Percentiles rank a stretch among this genome's conserved stretches.
Evolutionary conservation across 2,888 invertebrate genomes (phyloP).

Genomic region (Drosophila phalerata): DNA sequence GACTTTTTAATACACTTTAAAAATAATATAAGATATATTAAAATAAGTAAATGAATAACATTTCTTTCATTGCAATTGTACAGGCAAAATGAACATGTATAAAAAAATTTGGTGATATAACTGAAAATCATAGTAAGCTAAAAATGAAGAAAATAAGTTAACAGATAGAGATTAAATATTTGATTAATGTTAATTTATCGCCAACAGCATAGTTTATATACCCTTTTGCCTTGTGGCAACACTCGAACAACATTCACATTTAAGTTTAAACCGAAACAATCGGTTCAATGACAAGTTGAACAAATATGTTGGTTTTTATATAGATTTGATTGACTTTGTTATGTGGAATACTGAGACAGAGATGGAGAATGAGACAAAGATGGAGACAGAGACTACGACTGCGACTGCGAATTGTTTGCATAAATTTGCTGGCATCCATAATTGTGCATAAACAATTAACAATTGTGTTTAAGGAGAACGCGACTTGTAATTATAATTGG

Average conservation of each 20-base stretch:
- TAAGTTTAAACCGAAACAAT: constrained; percentile 56
- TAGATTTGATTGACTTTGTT: constrained; percentile 34
- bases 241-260: constrained; percentile 66
- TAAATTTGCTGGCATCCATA: constrained; percentile 70
- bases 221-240: background rate
- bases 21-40: background rate
- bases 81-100: no score
- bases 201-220: constrained; percentile 1
- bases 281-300: constrained; percentile 71
- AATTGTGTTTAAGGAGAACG: constrained; percentile 38
- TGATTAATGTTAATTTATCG: background rate
- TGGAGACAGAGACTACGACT: background rate
- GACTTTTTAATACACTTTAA: constrained; percentile 30
- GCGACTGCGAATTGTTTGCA: constrained; percentile 59
- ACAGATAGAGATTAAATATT: background rate
- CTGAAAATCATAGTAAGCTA: background rate
- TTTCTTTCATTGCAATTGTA: no score
- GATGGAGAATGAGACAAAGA: background rate
- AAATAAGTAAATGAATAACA: no score
- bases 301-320: constrained; percentile 58
- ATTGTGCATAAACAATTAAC: constrained; percentile 74
- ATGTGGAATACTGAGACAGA: constrained; percentile 26
- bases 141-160: no score
- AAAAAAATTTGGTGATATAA: no score
- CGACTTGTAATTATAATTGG: constrained; percentile 51